Percentiles rank a stretch among this genome's conserved stretches.
Evolutionary conservation across 2,888 invertebrate genomes (phyloP).

Genomic region (Slavum lentiscoides): DNA sequence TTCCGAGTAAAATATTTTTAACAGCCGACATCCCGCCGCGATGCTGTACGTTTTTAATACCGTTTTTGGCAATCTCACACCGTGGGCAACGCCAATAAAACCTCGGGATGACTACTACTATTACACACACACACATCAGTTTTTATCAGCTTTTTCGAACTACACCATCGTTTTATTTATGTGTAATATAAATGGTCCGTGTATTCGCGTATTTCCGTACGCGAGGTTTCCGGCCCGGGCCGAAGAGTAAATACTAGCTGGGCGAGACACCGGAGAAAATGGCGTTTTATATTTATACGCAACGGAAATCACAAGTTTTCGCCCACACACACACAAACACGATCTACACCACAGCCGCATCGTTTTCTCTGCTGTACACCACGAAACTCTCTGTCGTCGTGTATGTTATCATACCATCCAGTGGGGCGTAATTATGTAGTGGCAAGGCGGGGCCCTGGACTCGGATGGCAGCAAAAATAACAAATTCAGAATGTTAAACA

Average conservation of each 20-base stretch:
- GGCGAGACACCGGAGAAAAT: constrained; percentile 1
- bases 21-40: neutral
- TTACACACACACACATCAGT: neutral
- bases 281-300: constrained; percentile 46
- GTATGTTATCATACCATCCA: no score
- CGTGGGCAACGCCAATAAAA: neutral
- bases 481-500: no score
- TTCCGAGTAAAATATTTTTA: no score
- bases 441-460: no score
- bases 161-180: neutral
- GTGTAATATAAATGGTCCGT: no score
- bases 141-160: constrained; percentile 25
- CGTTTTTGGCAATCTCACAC: neutral
- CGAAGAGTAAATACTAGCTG: neutral
- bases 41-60: neutral
- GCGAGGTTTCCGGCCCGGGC: constrained; percentile 12
- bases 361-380: neutral
- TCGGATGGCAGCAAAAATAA: no score
- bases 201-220: constrained; percentile 19
- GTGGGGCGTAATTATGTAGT: no score
- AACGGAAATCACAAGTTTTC: constrained; percentile 41
- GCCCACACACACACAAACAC: neutral
- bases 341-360: neutral
- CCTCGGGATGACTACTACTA: neutral
- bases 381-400: no score